Percentiles rank a stretch among this genome's conserved stretches.
Conservation (phyloP, 2,797 vertebrate species). For the Sebastes minor region DNA sequence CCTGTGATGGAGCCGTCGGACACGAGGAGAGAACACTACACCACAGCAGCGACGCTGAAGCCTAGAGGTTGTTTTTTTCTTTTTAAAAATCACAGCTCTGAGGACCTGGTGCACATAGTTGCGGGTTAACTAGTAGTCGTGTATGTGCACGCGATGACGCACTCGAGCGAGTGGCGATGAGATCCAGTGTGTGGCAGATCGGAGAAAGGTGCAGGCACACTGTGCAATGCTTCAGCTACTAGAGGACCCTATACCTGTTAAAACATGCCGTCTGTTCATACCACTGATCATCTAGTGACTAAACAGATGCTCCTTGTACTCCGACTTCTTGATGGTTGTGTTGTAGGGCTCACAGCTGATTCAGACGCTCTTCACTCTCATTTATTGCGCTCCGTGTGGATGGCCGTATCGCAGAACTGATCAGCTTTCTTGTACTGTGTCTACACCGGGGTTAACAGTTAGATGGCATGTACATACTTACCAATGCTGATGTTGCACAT, state of each 20-base stretch:
- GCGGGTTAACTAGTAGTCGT: constrained; percentile 12
- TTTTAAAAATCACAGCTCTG: constrained; percentile 52
- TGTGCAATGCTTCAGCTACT: constrained; percentile 66
- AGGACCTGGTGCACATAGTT: constrained; percentile 27
- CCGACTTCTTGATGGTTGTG: constrained; percentile 46
- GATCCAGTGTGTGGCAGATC: background rate
- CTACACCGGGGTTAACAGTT: constrained; percentile 79
- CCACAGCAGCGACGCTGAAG: constrained; percentile 21
- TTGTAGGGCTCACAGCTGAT: constrained; percentile 48
- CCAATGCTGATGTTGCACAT: constrained; percentile 90
- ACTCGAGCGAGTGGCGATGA: constrained; percentile 1
- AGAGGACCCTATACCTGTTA: constrained; percentile 63
- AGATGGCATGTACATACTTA: constrained; percentile 80
- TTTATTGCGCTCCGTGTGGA: constrained; percentile 72
- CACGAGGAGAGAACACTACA: constrained; percentile 54
- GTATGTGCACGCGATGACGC: background rate
- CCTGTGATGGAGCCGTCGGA: constrained; percentile 77
- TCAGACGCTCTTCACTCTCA: constrained; percentile 45
- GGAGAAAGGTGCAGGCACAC: constrained; percentile 28
- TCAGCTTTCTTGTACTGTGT: constrained; percentile 84
- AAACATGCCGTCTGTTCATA: constrained; percentile 57
- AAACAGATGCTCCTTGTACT: constrained; percentile 52
- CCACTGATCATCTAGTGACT: constrained; percentile 61
- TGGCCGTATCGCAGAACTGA: constrained; percentile 80
- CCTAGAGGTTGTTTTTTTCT: constrained; percentile 25